These are phyloP conservation scores for Apocheima hispidaria DNA, from an alignment of 2,888 invertebrate species.

Conservation along the genomic window DNA sequence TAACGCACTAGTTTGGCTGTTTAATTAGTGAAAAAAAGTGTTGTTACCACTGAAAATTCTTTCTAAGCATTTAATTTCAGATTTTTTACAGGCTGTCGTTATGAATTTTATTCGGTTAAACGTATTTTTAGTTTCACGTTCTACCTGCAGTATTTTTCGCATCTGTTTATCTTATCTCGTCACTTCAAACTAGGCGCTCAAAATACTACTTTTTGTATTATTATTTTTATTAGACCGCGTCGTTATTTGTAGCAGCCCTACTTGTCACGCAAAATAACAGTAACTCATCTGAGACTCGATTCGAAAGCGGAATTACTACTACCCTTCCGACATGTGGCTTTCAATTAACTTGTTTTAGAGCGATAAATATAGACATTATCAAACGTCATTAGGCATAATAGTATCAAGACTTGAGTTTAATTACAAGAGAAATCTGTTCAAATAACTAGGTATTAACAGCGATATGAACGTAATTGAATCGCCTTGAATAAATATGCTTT, in stretches of 20 bases:
- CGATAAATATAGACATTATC: slow-evolving; percentile 28
- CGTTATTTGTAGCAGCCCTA: slow-evolving; percentile 21
- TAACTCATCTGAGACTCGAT: slow-evolving; percentile 37
- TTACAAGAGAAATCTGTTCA: slow-evolving; percentile 9
- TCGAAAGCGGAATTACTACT: slow-evolving; percentile 38
- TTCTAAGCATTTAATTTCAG: too few relatives aligned
- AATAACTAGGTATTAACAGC: slow-evolving; percentile 5
- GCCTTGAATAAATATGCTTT: background rate
- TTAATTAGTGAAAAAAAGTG: too few relatives aligned
- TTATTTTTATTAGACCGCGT: background rate
- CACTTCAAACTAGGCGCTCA: too few relatives aligned
- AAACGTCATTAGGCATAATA: slow-evolving; percentile 4
- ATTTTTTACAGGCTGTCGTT: too few relatives aligned
- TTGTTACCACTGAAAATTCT: too few relatives aligned
- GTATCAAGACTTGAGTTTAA: background rate
- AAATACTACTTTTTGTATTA: background rate
- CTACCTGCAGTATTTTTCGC: too few relatives aligned
- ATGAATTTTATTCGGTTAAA: too few relatives aligned
- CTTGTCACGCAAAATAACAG: slow-evolving; percentile 29
- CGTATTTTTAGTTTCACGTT: too few relatives aligned
- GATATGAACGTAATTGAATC: background rate
- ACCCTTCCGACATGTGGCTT: slow-evolving; percentile 35
- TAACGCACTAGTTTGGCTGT: too few relatives aligned
- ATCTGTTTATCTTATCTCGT: too few relatives aligned
- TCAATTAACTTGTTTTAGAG: slow-evolving; percentile 37